Base-by-base conservation (phyloP, 2,113 vertebrate genomes). In the Hemiscyllium ocellatum region DNA sequence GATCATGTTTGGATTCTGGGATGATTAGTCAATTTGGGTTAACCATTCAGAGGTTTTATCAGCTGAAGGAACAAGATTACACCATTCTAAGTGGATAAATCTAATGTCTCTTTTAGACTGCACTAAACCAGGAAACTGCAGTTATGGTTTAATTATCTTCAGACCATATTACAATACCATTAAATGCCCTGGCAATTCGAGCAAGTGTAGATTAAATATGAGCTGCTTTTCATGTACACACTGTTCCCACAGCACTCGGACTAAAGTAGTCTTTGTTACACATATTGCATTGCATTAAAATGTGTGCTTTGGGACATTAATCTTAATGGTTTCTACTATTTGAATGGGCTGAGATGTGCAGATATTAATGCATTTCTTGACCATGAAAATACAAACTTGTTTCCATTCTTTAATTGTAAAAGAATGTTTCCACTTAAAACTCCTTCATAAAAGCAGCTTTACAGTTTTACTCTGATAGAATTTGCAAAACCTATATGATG, bases 11-110 rank as follows among this genome's bases (percentile, higher is more conserved):
- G 69, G 68, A 95, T 50, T 95, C 26, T 95, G 69, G 47, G 69
- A 95, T 95, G 94, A 95, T 95, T 95, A 52, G 68, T 76, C 52
- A 47, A 95, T 95, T 76, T 70, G 94, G 29, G 94, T 61, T 66
- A 61, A 61, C 69, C 42, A 72, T 95, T 95, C 94, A 72, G 47
- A 76, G 47, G 94, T 52, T 76, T 70, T 76, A 95, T 95, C 94
- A 72, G 66, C 94, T 95, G 66, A 42, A 72, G 42, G 69, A 95
- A 95, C 94, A 70, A 94, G 91, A 47, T 72, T 29, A 50, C 29
- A 42, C 42, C 94, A 95, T 95, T 72, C 68, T 50, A 95, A 72
- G 94, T 95, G 15, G 94, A 95, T 70, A 72, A 95, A 95, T 72
- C 94, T 95, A 95, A 95, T 72, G 37, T 95, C 42, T 42, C 37